A percentile compares a stretch with the other conserved stretches of the same genome.
phyloP scores from a whole-genome alignment of 2,888 invertebrate species.

The Chloroclysta siterata region DNA sequence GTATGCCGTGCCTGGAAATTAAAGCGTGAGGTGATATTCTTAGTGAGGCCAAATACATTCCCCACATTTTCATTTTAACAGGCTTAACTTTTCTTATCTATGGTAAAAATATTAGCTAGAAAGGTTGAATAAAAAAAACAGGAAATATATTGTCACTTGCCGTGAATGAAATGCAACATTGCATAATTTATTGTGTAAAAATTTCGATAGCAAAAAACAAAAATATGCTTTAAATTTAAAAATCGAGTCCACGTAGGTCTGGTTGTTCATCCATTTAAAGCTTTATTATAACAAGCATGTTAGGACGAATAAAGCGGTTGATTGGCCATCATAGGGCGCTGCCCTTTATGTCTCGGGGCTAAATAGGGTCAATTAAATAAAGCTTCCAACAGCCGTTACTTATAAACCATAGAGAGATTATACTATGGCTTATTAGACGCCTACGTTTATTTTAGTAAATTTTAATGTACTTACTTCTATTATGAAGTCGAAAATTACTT shows the following conservation, averaged over 20 bases:
- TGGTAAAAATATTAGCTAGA: too few species aligned
- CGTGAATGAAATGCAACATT: too few species aligned
- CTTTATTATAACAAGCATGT: slow-evolving; percentile 33
- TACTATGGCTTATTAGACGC: slow-evolving; percentile 27
- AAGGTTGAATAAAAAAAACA: too few species aligned
- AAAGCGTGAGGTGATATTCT: too few species aligned
- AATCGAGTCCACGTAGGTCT: not conserved
- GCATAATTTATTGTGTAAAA: too few species aligned
- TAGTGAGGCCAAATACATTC: too few species aligned
- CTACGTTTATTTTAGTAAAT: slow-evolving; percentile 5
- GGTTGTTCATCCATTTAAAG: slow-evolving; percentile 30
- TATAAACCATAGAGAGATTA: slow-evolving; percentile 36
- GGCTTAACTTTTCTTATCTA: too few species aligned
- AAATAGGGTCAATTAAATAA: slow-evolving; percentile 77
- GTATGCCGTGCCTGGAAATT: too few species aligned
- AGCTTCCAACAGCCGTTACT: slow-evolving; percentile 47
- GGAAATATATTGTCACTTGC: too few species aligned
- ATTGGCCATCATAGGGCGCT: slow-evolving; percentile 62
- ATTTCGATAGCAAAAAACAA: not conserved
- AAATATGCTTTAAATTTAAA: not conserved
- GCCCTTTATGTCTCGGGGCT: slow-evolving; percentile 62
- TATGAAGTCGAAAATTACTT: not conserved
- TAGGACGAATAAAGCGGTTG: slow-evolving; percentile 47
- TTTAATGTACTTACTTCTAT: not conserved
- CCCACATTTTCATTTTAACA: too few species aligned